Base-by-base conservation (phyloP, 2,797 vertebrate species). In the Natrix natrix region DNA sequence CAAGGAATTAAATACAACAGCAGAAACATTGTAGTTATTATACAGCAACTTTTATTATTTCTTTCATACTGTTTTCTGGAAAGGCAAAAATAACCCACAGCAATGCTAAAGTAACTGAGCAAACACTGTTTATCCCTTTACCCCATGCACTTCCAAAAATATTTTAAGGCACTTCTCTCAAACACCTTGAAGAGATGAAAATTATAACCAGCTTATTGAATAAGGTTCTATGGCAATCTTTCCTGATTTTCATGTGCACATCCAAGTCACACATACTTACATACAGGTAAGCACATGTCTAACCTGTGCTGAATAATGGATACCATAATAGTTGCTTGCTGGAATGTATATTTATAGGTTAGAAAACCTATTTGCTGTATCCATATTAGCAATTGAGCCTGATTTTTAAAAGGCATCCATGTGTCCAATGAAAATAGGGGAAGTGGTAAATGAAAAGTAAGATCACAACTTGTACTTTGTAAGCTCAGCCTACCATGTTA, bases 151-250 rank as follows among this genome's bases (percentile, higher is more conserved):
- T 32, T 91, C 92, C 93, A 91, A 83, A 86, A 7, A 55, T 48
- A 93, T 96, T 95, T 95, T 95, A 97, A 97, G 96, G 97, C 96
- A 97, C 96, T 90, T 89, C 83, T 69, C 86, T 95, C 94, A 95
- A 96, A 94, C 94, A 8, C 4, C 90, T 92, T 54, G 12, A 93
- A 37, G 69, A 94, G 90, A 59, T 92, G 96, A 92, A 93, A 94
- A 48, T n/a, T 93, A 37, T 52, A 57, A 22, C 88, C 37, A 94
- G 90, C n/a, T 55, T 83, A 43, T 78, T 87, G 43, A 91, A 94
- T 87, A 43, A 43, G 48, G 48, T 95, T 56, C 87, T 93, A 86
- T 60, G 86, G 43, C 6, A 91, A 56, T 3, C 17, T 87, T n/a
- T 90, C 43, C 91, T 93, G 57, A 93, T 78, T n/a, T 32, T 91